A percentile compares a stretch with the other conserved stretches of the same genome.
These are phyloP conservation scores for Ambastaia sidthimunki DNA, from an alignment of 2,797 vertebrate genomes.

Conservation along the genomic window DNA sequence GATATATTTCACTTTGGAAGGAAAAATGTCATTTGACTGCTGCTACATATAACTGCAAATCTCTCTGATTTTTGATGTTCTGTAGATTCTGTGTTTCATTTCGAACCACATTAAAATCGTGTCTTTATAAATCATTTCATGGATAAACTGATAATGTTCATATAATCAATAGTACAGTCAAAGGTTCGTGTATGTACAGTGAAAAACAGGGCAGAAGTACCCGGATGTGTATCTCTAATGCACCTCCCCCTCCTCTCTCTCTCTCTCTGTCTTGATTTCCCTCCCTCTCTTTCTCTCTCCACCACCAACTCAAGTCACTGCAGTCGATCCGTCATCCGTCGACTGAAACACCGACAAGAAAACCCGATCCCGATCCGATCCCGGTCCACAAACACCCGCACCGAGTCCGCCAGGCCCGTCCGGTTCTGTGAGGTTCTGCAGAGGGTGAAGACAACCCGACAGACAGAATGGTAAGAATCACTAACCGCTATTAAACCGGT, in stretches of 20 bases:
- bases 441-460: constrained; percentile 7
- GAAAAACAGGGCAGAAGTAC: constrained; percentile 26
- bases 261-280: not conserved
- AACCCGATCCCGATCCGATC: not conserved
- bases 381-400: too few species aligned
- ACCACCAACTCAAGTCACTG: constrained; percentile 16
- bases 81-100: too few species aligned
- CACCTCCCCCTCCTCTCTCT: constrained; percentile 51
- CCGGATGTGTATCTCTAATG: constrained; percentile 61
- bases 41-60: too few species aligned
- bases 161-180: not conserved
- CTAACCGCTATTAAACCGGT: constrained; percentile 14
- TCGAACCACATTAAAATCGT: too few species aligned
- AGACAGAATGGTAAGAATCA: constrained; percentile 62
- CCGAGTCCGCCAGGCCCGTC: not conserved
- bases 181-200: not conserved
- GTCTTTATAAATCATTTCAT: too few species aligned
- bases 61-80: too few species aligned
- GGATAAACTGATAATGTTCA: not conserved
- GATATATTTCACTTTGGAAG: too few species aligned
- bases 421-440: constrained; percentile 8
- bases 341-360: constrained; percentile 18
- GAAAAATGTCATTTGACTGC: too few species aligned
- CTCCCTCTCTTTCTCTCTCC: constrained; percentile 13
- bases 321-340: constrained; percentile 64